Conservation (phyloP, 2,797 vertebrate species). For the Decapterus maruadsi region DNA sequence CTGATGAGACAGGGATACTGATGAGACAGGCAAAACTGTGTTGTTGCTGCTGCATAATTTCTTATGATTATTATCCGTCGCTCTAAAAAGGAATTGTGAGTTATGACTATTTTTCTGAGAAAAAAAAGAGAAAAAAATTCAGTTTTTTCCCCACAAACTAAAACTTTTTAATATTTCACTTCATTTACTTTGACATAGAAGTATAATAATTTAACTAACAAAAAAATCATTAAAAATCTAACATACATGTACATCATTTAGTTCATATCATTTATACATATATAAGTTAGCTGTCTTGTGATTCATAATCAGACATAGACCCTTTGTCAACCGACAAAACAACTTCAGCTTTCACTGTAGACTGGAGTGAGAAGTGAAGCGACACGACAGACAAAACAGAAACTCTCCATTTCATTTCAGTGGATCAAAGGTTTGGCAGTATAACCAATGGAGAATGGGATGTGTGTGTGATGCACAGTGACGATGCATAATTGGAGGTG, state of each 20-base stretch:
- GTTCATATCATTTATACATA: slow-evolving; percentile 37
- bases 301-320: neutral
- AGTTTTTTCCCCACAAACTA: neutral
- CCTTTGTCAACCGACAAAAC: neutral
- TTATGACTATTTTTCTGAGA: neutral
- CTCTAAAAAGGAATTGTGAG: neutral
- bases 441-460: neutral
- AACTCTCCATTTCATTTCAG: neutral
- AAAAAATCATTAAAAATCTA: slow-evolving; percentile 46
- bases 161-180: slow-evolving; percentile 38
- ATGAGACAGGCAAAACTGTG: neutral
- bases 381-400: neutral
- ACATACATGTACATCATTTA: slow-evolving; percentile 39
- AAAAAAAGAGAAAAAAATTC: neutral
- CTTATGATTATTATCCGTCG: neutral
- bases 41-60: neutral
- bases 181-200: slow-evolving; percentile 61
- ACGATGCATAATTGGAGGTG: neutral
- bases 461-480: neutral
- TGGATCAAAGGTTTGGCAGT: neutral
- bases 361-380: neutral
- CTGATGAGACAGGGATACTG: no score
- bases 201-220: slow-evolving; percentile 68
- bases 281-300: slow-evolving; percentile 11
- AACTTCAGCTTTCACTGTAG: slow-evolving; percentile 11